A percentile compares a stretch with the other conserved stretches of the same genome.
phyloP scores from a whole-genome alignment of 2,113 vertebrate genomes.

The Campylomormyrus numenius region DNA sequence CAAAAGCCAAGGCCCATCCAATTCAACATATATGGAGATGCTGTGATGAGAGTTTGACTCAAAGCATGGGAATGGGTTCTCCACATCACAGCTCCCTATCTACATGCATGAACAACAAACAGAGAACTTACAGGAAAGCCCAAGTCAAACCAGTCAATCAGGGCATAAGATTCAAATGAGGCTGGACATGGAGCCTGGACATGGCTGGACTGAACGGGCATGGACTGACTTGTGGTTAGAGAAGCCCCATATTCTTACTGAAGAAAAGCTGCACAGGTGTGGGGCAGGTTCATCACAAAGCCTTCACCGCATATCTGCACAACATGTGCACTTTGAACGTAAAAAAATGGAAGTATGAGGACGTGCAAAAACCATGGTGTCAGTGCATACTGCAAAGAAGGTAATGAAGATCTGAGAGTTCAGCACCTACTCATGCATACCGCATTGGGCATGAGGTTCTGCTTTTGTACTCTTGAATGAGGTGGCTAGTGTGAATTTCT shows the following conservation, averaged over 20 bases:
- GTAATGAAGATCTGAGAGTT: neutral
- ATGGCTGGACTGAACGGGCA: neutral
- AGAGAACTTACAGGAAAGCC: neutral
- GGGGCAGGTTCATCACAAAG: neutral
- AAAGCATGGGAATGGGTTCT: neutral
- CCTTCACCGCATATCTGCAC: neutral
- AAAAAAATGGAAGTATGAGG: neutral
- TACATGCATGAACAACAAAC: neutral
- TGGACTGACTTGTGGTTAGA: neutral
- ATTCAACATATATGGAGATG: neutral
- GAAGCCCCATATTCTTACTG: neutral
- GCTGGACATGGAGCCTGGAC: neutral
- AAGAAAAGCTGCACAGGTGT: neutral
- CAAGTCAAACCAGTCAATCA: neutral
- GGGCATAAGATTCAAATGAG: neutral
- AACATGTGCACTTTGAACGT: neutral
- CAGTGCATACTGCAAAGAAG: neutral
- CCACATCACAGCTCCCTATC: neutral
- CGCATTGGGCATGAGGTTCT: neutral
- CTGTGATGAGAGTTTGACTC: neutral
- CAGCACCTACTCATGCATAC: neutral
- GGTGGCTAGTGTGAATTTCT: neutral
- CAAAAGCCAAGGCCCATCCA: neutral
- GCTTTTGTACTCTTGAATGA: neutral
- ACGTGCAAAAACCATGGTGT: neutral